Evolutionary conservation across 2,888 invertebrate species (phyloP), one percentile per base, ranked within the genome.

Genomic region (Athrips mouffetella): DNA sequence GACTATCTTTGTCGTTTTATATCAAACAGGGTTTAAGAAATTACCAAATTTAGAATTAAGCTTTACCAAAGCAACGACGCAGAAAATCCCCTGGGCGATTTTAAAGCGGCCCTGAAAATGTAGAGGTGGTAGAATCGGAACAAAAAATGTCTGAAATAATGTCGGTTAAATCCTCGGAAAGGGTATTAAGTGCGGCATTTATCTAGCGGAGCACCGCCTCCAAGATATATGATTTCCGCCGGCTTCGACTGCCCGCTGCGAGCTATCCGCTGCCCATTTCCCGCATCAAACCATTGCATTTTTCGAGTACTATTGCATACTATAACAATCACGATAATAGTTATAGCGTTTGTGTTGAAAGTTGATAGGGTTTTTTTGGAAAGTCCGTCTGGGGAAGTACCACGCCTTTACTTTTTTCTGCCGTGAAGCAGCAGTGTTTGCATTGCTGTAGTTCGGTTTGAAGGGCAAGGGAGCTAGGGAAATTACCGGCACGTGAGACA

Each of bases 171-270:
- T 59, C 59, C 59, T 63, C 59, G 60, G 64, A 65, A 66, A 59
- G 64, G 59, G 63, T 63, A 70, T 73, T 70, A 70, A 70, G 60
- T 63, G 65, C 59, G 57, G 52, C 67, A 68, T 72, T 68, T 73
- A 67, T 69, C 65, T 69, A 61, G 53, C 51, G 50, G 57, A 56
- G 60, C 33, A 61, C 62, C 69, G 63, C 62, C 66, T 69, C 52
- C 56, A 53, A 63, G 63, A 70, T 67, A 70, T 65, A 71, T 62
- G 64, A 59, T 62, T 60, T 64, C 55, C 62, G 63, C 60, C 62
- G 54, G 60, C 62, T 66, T 64, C 62, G 66, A 67, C 60, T 50
- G 45, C 33, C 45, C 45, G 45, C 15, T 41, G n/a, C n/a, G n/a
- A n/a, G n/a, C n/a, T n/a, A n/a, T n/a, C n/a, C n/a, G n/a, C n/a